Conservation (phyloP, 2,888 invertebrate species). For the Sphaerolaimus hirsutus region DNA sequence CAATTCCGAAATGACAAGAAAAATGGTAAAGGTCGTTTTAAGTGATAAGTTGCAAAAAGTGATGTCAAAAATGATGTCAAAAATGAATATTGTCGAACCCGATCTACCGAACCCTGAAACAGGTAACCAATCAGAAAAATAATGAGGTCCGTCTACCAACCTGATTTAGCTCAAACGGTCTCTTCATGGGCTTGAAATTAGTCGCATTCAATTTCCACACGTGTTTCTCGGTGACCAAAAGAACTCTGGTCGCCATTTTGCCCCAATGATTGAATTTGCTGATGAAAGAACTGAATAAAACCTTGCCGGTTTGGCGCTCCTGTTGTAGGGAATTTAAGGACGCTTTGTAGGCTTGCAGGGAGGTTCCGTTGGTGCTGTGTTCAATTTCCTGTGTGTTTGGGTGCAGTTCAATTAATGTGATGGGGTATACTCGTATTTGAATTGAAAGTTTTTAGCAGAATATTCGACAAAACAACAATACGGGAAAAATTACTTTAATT, state of each 20-base stretch:
- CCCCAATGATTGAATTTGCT: constrained; percentile 29
- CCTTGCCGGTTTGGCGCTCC: constrained; percentile 12
- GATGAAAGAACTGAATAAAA: constrained; percentile 14
- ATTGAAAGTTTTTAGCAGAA: no score
- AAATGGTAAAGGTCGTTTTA: no score
- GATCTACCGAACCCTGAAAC: no score
- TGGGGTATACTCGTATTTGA: no score
- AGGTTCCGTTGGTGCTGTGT: neutral
- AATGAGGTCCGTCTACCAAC: constrained; percentile 10
- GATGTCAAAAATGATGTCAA: no score
- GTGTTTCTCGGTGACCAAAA: constrained; percentile 29
- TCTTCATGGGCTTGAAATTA: constrained; percentile 29
- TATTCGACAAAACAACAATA: constrained; percentile 8
- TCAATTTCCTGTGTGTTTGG: no score
- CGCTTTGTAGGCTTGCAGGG: constrained; percentile 8
- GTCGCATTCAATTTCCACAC: constrained; percentile 31
- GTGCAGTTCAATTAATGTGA: no score
- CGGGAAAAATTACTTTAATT: no score
- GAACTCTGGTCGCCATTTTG: constrained; percentile 28
- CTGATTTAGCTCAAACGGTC: constrained; percentile 17
- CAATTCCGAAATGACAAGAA: no score
- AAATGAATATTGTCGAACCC: no score
- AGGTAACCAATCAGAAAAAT: no score
- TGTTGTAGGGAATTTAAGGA: constrained; percentile 10
- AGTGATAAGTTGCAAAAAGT: no score